A percentile compares a stretch with the other conserved stretches of the same genome.
phyloP scores from a whole-genome alignment of 2,797 vertebrate species.

The Acanthurus leucopareius region DNA sequence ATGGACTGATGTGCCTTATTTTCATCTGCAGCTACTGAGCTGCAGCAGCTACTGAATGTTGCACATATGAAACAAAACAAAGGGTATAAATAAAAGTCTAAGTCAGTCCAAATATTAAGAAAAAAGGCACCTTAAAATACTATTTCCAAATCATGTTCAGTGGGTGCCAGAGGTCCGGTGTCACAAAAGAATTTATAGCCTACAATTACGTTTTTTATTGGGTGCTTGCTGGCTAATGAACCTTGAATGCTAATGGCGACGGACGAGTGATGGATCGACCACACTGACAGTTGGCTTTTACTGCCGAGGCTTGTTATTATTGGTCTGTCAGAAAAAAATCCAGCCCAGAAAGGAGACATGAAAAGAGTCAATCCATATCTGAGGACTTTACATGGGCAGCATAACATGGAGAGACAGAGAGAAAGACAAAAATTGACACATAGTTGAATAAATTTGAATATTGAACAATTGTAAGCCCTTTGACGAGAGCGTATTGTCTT shows the following conservation, averaged over 20 bases:
- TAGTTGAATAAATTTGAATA: conserved; percentile 41
- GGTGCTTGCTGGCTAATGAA: conserved; percentile 75
- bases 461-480: conserved; percentile 25
- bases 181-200: conserved; percentile 64
- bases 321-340: conserved; percentile 62
- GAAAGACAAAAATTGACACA: conserved; percentile 32
- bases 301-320: conserved; percentile 52
- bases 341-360: conserved; percentile 26
- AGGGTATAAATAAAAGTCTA: background rate
- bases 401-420: conserved; percentile 28
- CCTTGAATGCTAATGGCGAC: conserved; percentile 75
- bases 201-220: conserved; percentile 70
- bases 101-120: background rate
- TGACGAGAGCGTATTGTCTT: conserved; percentile 37
- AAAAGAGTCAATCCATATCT: conserved; percentile 24
- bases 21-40: background rate
- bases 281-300: conserved; percentile 54
- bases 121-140: conserved; percentile 5
- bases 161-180: conserved; percentile 13
- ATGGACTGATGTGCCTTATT: background rate
- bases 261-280: conserved; percentile 70
- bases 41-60: background rate
- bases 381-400: background rate
- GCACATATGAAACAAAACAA: background rate
- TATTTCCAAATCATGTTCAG: conserved; percentile 26